Evolutionary conservation across 2,888 invertebrate species (phyloP).

Genomic region (Hecatera dysodea): DNA sequence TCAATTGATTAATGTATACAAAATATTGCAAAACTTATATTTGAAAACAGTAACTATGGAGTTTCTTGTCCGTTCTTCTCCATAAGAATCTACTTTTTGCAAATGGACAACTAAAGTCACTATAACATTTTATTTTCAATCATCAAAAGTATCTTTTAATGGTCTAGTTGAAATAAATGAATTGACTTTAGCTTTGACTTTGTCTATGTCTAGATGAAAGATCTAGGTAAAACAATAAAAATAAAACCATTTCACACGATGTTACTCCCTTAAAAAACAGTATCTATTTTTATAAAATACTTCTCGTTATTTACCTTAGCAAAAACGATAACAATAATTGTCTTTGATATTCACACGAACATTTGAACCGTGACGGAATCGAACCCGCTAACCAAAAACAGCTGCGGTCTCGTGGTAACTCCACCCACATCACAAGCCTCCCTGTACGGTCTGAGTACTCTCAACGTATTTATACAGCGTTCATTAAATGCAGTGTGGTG

Average conservation of each 20-base stretch:
- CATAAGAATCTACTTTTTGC: too few species aligned
- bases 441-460: neutral
- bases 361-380: neutral
- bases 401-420: neutral
- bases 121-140: too few species aligned
- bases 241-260: neutral
- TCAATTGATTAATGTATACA: too few species aligned
- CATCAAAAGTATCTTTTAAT: too few species aligned
- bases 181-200: too few species aligned
- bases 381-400: neutral
- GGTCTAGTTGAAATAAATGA: too few species aligned
- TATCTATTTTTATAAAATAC: neutral
- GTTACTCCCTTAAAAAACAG: neutral
- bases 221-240: neutral
- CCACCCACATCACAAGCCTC: neutral
- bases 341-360: neutral
- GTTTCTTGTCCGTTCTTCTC: too few species aligned
- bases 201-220: neutral
- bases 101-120: too few species aligned
- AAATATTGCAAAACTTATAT: too few species aligned
- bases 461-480: constrained; percentile 5
- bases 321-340: neutral
- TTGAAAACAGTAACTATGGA: too few species aligned
- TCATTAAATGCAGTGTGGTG: constrained; percentile 37
- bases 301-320: neutral